Evolutionary conservation across 2,888 invertebrate species (phyloP), one percentile per base, ranked within the genome.

Genomic region (Carcina quercana): DNA sequence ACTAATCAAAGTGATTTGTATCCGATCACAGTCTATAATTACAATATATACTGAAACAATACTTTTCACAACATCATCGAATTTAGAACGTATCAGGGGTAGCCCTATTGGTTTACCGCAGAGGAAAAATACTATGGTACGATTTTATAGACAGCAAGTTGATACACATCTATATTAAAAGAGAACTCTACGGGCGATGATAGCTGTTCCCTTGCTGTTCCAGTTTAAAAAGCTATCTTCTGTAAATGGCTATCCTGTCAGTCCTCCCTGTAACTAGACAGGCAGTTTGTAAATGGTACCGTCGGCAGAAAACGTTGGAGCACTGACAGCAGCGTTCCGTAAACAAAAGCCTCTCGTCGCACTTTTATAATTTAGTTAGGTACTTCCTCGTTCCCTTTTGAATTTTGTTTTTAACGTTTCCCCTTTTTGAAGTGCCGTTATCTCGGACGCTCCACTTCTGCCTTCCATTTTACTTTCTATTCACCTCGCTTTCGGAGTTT

Each of bases 281-380:
- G 20, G 20, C 20, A n/a, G 20, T 20, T 20, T 20, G 20, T 20
- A 20, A 20, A 20, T 10, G 15, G 24, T 27, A 28, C 20, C 7
- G 28, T 28, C 19, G 40, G 43, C 41, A 53, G 50, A 42, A 50
- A 63, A 61, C 56, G 60, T 45, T 42, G 43, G 49, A 48, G 52
- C 52, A 50, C 60, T 53, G 60, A 58, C 67, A 62, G 65, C 51
- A 53, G 57, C 54, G 53, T 49, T 42, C 50, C 54, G 59, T 56
- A 67, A 66, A 73, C 72, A 76, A 72, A 75, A 64, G 68, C 52
- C 58, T 53, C 61, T 59, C 59, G 53, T 51, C 59, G 58, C 62
- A 67, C 65, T 75, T 73, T 66, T 69, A 72, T 73, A 74, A 76
- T 75, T 73, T 69, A 72, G 70, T 70, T 64, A 67, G 63, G 55